These are phyloP conservation scores for Scaptomyza pallida DNA, from an alignment of 1,140 invertebrate genomes.

Conservation along the genomic window DNA sequence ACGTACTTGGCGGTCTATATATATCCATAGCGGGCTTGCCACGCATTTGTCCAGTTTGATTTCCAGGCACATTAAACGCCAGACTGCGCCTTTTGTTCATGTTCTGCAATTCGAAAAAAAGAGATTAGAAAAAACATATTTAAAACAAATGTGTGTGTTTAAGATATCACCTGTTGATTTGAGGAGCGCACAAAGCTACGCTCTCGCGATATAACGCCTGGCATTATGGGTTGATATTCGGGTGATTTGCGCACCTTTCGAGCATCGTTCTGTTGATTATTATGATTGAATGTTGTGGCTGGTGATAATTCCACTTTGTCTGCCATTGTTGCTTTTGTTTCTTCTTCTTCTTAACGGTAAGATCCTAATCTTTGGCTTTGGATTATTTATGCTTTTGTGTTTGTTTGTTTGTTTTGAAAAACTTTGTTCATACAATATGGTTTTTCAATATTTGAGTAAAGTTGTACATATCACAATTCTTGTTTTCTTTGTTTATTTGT, in stretches of 20 bases:
- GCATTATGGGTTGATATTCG: conserved; percentile 74
- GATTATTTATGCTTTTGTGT: conserved; percentile 10
- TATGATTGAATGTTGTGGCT: conserved; percentile 54
- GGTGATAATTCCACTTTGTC: conserved; percentile 76
- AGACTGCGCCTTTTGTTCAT: conserved; percentile 83
- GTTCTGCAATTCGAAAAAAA: conserved; percentile 62
- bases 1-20: conserved; percentile 93
- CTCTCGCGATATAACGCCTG: conserved; percentile 86
- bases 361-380: conserved; percentile 69
- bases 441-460: conserved; percentile 79
- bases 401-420: conserved; percentile 19
- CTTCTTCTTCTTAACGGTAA: conserved; percentile 37
- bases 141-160: not conserved
- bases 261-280: conserved; percentile 66
- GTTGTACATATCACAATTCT: conserved; percentile 80
- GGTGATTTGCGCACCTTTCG: conserved; percentile 80
- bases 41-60: conserved; percentile 81
- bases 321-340: conserved; percentile 50
- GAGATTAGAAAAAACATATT: conserved; percentile 5
- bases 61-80: conserved; percentile 79
- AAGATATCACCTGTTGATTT: conserved; percentile 84
- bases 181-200: conserved; percentile 86
- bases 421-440: conserved; percentile 51
- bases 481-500: conserved; percentile 41
- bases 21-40: conserved; percentile 93